These are phyloP conservation scores for Melanostigma gelatinosum DNA, from an alignment of 2,113 vertebrate genomes.

Conservation along the genomic window DNA sequence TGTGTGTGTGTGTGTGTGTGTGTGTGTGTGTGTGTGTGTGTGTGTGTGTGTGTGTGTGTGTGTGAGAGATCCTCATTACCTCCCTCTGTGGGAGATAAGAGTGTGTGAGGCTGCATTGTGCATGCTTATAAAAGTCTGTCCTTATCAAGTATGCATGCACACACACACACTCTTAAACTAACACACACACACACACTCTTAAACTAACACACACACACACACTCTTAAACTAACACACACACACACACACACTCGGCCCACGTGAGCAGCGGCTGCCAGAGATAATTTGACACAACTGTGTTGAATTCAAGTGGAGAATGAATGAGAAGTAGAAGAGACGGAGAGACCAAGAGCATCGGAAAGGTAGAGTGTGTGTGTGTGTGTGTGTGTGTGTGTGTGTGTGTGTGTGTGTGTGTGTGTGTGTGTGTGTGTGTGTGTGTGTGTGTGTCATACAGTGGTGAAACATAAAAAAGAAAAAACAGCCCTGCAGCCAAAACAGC, in stretches of 20 bases:
- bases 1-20: slow-evolving; percentile 22
- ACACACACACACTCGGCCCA: slow-evolving; percentile 41
- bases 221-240: not conserved
- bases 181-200: slow-evolving; percentile 34
- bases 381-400: not conserved
- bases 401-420: not conserved
- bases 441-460: not conserved
- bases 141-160: slow-evolving; percentile 75
- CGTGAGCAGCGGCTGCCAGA: slow-evolving; percentile 53
- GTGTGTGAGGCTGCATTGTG: slow-evolving; percentile 78
- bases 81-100: slow-evolving; percentile 79
- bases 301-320: slow-evolving; percentile 56
- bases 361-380: not conserved
- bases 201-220: slow-evolving; percentile 49
- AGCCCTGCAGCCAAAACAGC: not conserved
- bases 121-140: slow-evolving; percentile 77
- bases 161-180: slow-evolving; percentile 43
- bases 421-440: not conserved
- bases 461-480: not conserved
- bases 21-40: slow-evolving; percentile 31
- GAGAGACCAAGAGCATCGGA: not conserved
- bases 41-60: slow-evolving; percentile 9
- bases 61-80: slow-evolving; percentile 77
- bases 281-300: slow-evolving; percentile 66
- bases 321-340: slow-evolving; percentile 24